Evolutionary conservation across 35 echinoderm and acorn worm species (phyloP).

Genomic region (Acanthaster planci): DNA sequence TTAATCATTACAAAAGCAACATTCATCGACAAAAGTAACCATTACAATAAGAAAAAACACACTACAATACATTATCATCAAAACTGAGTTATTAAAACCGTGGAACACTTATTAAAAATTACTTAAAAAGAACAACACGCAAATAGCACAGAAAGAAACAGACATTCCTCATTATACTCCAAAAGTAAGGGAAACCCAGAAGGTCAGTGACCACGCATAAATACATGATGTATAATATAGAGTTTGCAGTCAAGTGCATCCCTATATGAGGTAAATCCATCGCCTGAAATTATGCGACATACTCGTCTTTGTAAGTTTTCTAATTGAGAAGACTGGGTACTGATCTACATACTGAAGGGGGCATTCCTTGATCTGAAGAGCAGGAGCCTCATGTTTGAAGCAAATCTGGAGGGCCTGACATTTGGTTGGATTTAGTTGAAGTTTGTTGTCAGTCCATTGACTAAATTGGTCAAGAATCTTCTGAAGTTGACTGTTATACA

Average conservation of each 20-base stretch:
- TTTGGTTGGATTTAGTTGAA: constrained; percentile 1
- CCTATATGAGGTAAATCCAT: neutral
- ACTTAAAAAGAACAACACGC: too few relatives aligned
- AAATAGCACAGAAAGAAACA: too few relatives aligned
- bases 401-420: constrained; percentile 10
- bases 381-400: neutral
- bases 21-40: too few relatives aligned
- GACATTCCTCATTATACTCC: too few relatives aligned
- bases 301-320: neutral
- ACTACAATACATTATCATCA: too few relatives aligned
- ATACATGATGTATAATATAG: neutral
- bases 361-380: neutral
- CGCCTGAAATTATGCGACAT: neutral
- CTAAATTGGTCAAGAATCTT: neutral
- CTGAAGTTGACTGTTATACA: too few relatives aligned
- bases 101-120: too few relatives aligned
- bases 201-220: neutral
- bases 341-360: constrained; percentile 4
- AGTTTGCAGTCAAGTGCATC: neutral
- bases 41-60: too few relatives aligned
- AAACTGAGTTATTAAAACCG: too few relatives aligned
- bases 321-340: neutral
- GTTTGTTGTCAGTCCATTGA: neutral
- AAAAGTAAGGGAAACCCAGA: neutral
- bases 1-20: too few relatives aligned